Evolutionary conservation across 2,888 invertebrate species (phyloP), one percentile per base, ranked within the genome.

Genomic region (Drepana falcataria): DNA sequence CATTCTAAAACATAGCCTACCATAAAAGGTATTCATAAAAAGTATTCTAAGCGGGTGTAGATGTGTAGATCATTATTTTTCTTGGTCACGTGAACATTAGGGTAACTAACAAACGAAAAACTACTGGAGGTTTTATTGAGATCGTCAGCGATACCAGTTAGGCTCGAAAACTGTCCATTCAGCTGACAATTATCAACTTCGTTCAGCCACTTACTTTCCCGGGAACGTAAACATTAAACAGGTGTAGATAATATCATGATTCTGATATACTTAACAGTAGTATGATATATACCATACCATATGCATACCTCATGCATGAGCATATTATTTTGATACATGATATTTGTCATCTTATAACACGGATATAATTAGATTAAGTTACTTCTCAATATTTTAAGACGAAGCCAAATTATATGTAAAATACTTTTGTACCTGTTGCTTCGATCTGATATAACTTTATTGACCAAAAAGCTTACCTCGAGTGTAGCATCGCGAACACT

Each of bases 401-500:
- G 2, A 41, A 41, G 4, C 7, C 2, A 7, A 41, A 41, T 7
- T 3, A 9, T 9, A 6, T 44, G 6, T 40, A 2, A 9, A 3
- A 9, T 9, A 44, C 3, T 3, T 44, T 9, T 9, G 9, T 9
- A 44, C 44, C 44, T 9, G 44, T 44, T 44, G 44, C 44, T 49
- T 37, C 33, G 40, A 37, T 51, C 40, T 5, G 34, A 6, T 6
- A 51, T 37, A 51, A 21, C 33, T 4, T 6, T 51, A 21, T 9
- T 41, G 2, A 40, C 33, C 21, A 40, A 41, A 34, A 40, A 41
- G 59, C 65, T 76, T 77, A 91, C 91, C 81, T 96, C 96, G 60
- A 97, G 91, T 35, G 97, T 94, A 54, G 95, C 96, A 81, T 95
- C 98, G 73, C 96, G 94, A 63, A 96, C 96, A 80, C 95, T 95